These are phyloP conservation scores for Geodia barretti DNA, from an alignment of 37 sponge, comb jelly and placozoan genomes.

Conservation along the genomic window DNA sequence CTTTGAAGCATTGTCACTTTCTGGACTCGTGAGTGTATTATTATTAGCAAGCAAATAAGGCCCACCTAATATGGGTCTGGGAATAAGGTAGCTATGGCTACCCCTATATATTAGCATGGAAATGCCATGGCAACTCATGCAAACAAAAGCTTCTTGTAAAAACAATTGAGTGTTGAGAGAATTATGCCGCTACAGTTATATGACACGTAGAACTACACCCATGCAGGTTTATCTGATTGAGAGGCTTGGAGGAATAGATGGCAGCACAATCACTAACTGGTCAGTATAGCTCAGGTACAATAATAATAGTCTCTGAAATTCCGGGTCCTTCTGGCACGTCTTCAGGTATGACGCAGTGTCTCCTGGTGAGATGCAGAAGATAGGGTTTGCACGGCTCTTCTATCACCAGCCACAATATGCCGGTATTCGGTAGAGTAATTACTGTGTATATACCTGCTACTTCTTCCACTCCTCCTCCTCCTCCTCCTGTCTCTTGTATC, in stretches of 20 bases:
- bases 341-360: conserved; percentile 79
- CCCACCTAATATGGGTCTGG: no score
- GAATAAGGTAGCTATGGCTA: no score
- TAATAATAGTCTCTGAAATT: neutral
- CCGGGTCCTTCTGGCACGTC: neutral
- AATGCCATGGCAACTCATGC: no score
- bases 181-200: neutral
- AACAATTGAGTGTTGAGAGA: neutral
- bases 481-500: no score
- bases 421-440: no score
- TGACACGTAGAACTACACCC: neutral
- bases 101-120: no score
- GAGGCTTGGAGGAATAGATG: conserved; percentile 49
- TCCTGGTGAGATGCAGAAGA: conserved; percentile 83
- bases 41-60: no score
- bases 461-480: no score
- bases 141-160: neutral
- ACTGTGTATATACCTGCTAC: no score
- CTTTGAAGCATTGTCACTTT: conserved; percentile 27
- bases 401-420: conserved; percentile 76
- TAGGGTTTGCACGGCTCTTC: conserved; percentile 82
- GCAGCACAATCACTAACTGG: conserved; percentile 39
- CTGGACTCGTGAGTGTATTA: conserved; percentile 42
- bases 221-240: conserved; percentile 40
- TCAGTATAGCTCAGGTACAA: conserved; percentile 4